Conservation (phyloP, 2,113 vertebrate species). For the Melanerpes formicivorus region DNA sequence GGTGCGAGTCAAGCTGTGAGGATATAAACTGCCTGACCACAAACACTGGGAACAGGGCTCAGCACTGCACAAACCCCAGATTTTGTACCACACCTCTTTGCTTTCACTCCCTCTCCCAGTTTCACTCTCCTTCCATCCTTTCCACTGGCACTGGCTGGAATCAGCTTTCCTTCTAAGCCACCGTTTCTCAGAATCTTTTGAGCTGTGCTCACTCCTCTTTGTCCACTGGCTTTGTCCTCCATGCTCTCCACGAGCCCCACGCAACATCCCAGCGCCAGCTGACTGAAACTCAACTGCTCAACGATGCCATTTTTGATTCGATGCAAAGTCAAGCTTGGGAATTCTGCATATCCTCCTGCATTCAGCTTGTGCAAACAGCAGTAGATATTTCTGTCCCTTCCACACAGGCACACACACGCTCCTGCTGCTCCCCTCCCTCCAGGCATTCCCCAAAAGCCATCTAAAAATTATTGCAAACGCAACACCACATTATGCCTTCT, state of each 20-base stretch:
- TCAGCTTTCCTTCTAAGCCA: background rate
- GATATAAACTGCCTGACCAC: background rate
- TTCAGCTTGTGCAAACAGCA: conserved; percentile 10
- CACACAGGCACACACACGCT: background rate
- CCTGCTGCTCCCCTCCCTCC: conserved; percentile 14
- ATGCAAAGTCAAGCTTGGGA: background rate
- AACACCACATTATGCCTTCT: background rate
- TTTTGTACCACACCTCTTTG: background rate
- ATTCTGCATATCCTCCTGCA: background rate
- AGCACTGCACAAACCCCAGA: background rate
- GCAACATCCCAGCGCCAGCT: background rate
- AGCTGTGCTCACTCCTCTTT: background rate
- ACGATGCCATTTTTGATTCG: background rate
- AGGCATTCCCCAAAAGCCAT: conserved; percentile 54
- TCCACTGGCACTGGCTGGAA: background rate
- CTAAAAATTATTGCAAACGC: conserved; percentile 47
- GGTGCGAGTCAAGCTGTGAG: background rate
- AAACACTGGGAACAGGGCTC: background rate
- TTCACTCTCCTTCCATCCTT: background rate
- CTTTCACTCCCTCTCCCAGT: background rate
- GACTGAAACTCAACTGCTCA: background rate
- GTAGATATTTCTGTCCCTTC: conserved; percentile 19
- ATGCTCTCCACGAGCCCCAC: background rate
- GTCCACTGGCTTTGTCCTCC: background rate
- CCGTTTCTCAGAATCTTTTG: background rate